A percentile compares a stretch with the other conserved stretches of the same genome.
Evolutionary conservation across 2,888 invertebrate genomes (phyloP).

Genomic region (Plagiodera versicolora): DNA sequence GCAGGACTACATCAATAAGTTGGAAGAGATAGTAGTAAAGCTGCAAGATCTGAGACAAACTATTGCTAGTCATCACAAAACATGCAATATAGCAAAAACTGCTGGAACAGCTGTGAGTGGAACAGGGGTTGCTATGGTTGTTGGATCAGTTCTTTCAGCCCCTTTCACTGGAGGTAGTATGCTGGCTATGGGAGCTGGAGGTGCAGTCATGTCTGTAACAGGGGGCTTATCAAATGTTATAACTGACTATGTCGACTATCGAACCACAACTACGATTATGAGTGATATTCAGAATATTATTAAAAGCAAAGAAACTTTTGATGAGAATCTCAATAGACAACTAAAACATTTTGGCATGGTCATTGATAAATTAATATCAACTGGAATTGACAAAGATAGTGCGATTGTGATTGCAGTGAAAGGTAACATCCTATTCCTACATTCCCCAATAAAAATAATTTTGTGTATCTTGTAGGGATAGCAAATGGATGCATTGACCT

Average conservation of each 20-base stretch:
- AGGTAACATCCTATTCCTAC: slow-evolving; percentile 21
- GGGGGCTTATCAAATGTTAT: slow-evolving; percentile 35
- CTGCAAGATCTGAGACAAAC: slow-evolving; percentile 28
- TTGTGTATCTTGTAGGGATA: slow-evolving; percentile 25
- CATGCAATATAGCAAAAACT: slow-evolving; percentile 33
- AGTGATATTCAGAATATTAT: slow-evolving; percentile 32
- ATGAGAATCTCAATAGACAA: slow-evolving; percentile 32
- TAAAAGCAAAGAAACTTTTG: slow-evolving; percentile 34
- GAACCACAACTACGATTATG: slow-evolving; percentile 34
- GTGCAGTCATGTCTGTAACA: slow-evolving; percentile 38
- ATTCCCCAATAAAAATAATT: background rate
- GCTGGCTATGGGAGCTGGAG: slow-evolving; percentile 35
- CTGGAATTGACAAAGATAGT: slow-evolving; percentile 30
- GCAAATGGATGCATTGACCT: slow-evolving; percentile 37
- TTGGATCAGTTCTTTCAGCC: slow-evolving; percentile 33
- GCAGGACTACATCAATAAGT: slow-evolving; percentile 31
- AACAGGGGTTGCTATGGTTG: slow-evolving; percentile 35
- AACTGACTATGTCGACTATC: slow-evolving; percentile 37
- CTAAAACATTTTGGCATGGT: slow-evolving; percentile 33
- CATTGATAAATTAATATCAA: slow-evolving; percentile 31
- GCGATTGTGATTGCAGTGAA: slow-evolving; percentile 36
- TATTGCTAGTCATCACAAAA: slow-evolving; percentile 31
- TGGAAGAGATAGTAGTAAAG: slow-evolving; percentile 30
- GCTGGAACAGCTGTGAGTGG: slow-evolving; percentile 34
- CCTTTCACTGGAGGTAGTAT: slow-evolving; percentile 34